These are phyloP conservation scores for Tachysurus vachellii DNA, from an alignment of 2,113 vertebrate species.

Conservation along the genomic window DNA sequence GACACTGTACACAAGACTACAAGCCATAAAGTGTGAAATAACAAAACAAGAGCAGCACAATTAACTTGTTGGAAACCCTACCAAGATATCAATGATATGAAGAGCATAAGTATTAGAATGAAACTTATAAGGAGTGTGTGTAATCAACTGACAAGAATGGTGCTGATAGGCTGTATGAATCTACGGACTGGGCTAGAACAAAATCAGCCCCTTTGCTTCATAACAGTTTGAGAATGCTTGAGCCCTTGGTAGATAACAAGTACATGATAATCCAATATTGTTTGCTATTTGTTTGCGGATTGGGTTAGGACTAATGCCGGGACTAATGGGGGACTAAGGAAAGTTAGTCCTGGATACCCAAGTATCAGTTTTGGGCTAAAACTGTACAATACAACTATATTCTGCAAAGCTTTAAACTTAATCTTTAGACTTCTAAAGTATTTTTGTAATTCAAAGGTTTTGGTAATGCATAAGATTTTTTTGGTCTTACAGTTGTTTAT, in stretches of 20 bases:
- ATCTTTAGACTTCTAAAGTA: background rate
- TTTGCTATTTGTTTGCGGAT: background rate
- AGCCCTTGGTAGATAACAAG: background rate
- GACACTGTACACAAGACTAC: background rate
- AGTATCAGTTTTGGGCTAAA: background rate
- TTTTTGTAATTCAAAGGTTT: background rate
- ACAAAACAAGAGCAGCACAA: background rate
- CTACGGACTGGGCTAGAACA: background rate
- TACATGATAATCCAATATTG: background rate
- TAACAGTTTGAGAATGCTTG: background rate
- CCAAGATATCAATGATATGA: background rate
- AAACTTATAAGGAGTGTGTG: background rate
- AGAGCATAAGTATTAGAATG: background rate
- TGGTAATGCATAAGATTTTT: background rate
- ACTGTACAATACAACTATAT: background rate
- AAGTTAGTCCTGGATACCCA: background rate
- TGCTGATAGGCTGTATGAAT: background rate
- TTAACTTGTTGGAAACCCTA: background rate
- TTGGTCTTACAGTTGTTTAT: background rate
- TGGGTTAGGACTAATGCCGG: too few relatives aligned
- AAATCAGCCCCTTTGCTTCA: background rate
- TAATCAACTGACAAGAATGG: background rate
- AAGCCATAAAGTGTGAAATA: background rate
- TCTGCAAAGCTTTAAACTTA: background rate
- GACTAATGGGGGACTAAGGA: background rate